Evolutionary conservation across 2,797 vertebrate species (phyloP).

Genomic region (Diplodus puntazzo): DNA sequence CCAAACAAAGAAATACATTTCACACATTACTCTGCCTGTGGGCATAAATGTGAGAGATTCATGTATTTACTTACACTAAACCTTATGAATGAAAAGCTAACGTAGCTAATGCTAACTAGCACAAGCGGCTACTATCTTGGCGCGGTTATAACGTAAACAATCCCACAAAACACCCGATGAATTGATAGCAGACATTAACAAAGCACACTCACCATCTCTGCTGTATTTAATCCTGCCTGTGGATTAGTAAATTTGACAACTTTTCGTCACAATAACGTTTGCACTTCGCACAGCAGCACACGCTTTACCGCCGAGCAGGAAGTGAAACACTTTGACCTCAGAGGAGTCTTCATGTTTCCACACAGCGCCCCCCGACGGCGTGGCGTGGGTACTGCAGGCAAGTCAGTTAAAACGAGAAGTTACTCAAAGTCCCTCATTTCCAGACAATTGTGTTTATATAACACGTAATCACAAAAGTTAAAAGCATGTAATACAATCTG

Average conservation of each 20-base stretch:
- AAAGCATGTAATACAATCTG: background rate
- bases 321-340: slow-evolving; percentile 49
- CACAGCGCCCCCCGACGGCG: slow-evolving; percentile 45
- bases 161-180: rapidly evolving
- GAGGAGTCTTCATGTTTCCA: rapidly evolving
- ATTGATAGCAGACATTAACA: rapidly evolving
- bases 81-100: slow-evolving; percentile 64
- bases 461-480: background rate
- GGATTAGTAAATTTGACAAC: rapidly evolving
- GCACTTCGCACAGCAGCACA: slow-evolving; percentile 53
- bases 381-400: background rate
- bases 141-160: background rate
- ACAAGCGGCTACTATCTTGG: background rate
- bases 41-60: background rate
- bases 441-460: too few species aligned
- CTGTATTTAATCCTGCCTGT: rapidly evolving
- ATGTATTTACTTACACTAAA: slow-evolving; percentile 16
- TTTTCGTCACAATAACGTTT: slow-evolving; percentile 69
- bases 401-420: too few species aligned
- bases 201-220: slow-evolving; percentile 73
- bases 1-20: rapidly evolving
- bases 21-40: rapidly evolving
- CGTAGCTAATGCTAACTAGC: slow-evolving; percentile 58
- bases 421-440: too few species aligned
- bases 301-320: slow-evolving; percentile 83